These are phyloP conservation scores for Drosophila buzzatii DNA, from an alignment of 2,888 invertebrate genomes.

Conservation along the genomic window DNA sequence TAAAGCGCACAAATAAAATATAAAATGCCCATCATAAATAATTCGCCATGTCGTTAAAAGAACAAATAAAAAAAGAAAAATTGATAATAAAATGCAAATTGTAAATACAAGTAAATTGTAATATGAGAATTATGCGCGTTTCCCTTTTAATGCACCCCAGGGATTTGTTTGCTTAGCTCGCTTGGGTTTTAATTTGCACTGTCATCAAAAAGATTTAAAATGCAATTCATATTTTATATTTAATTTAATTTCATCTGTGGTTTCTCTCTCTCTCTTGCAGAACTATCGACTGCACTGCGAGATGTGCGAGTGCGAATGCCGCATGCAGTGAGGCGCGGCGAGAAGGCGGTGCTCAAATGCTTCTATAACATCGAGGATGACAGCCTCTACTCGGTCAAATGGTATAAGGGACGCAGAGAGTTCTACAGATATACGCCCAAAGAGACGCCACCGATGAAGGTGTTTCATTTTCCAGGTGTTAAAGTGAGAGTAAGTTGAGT, in stretches of 20 bases:
- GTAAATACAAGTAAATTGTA: slow-evolving; percentile 47
- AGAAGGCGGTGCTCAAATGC: slow-evolving; percentile 89
- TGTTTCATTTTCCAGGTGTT: slow-evolving; percentile 90
- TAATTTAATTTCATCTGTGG: neutral
- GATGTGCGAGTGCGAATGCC: slow-evolving; percentile 89
- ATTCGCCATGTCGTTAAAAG: slow-evolving; percentile 54
- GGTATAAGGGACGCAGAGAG: slow-evolving; percentile 93
- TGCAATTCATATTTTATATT: slow-evolving; percentile 38
- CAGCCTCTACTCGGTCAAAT: slow-evolving; percentile 93
- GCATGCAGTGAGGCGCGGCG: slow-evolving; percentile 88
- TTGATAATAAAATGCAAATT: slow-evolving; percentile 72
- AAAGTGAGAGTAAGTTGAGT: slow-evolving; percentile 90
- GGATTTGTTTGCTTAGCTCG: slow-evolving; percentile 54
- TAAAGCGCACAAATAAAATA: slow-evolving; percentile 53
- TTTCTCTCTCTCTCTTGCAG: slow-evolving; percentile 44
- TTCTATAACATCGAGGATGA: slow-evolving; percentile 91
- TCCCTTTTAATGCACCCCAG: slow-evolving; percentile 20
- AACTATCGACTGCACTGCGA: slow-evolving; percentile 84
- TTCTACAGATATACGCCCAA: slow-evolving; percentile 93
- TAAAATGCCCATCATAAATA: slow-evolving; percentile 66
- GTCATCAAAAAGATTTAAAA: slow-evolving; percentile 51
- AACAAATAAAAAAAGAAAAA: slow-evolving; percentile 44
- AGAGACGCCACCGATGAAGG: slow-evolving; percentile 89
- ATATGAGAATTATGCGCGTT: slow-evolving; percentile 32
- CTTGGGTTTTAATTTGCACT: slow-evolving; percentile 13